Evolutionary conservation across 1,140 invertebrate species (phyloP).

Genomic region (Aricia agestis): DNA sequence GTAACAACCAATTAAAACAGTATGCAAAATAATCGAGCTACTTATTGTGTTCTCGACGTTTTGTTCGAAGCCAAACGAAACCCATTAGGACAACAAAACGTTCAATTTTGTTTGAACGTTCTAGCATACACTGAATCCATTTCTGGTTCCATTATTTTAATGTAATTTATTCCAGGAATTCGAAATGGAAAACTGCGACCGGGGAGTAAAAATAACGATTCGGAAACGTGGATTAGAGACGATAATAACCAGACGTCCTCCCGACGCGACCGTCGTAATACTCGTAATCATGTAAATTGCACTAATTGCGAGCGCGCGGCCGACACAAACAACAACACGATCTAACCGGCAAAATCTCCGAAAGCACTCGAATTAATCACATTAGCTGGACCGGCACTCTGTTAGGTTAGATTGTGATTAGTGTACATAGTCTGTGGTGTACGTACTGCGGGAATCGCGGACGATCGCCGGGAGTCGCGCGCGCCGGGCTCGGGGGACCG

Average conservation of each 20-base stretch:
- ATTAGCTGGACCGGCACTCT: not conserved
- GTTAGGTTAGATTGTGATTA: not conserved
- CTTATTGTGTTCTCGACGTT: not conserved
- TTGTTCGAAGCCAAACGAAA: not conserved
- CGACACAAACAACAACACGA: constrained; percentile 19
- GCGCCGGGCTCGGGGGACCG: constrained; percentile 45
- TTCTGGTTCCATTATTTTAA: not conserved
- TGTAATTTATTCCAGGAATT: not conserved
- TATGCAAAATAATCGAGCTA: not conserved
- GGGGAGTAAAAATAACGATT: not conserved
- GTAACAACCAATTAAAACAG: not conserved
- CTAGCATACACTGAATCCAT: not conserved
- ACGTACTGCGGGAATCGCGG: constrained; percentile 18
- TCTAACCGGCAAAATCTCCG: not conserved
- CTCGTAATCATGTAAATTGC: constrained; percentile 21
- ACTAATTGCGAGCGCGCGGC: constrained; percentile 21
- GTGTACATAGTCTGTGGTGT: not conserved
- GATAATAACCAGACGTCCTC: not conserved
- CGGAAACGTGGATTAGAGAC: not conserved
- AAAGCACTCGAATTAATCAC: constrained; percentile 12
- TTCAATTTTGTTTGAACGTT: not conserved
- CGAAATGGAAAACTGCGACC: not conserved
- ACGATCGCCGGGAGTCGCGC: constrained; percentile 21
- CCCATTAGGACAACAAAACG: not conserved
- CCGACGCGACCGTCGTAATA: not conserved